Base-by-base conservation (phyloP, 35 echinoderm and acorn worm genomes). In the Chiridota heheva region DNA sequence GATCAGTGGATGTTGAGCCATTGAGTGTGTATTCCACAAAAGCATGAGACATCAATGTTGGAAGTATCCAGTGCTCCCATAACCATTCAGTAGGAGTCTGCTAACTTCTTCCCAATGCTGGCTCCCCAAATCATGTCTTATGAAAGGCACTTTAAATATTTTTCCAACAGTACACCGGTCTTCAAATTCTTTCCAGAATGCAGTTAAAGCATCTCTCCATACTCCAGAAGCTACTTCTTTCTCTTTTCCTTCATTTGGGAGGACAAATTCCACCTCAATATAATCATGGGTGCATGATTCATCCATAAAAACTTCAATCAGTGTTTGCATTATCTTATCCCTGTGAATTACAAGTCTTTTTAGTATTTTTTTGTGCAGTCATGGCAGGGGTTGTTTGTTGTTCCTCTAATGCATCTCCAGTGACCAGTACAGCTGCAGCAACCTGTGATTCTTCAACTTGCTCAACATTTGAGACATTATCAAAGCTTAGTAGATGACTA, bases 181-280 rank as follows among this genome's bases (percentile, higher is more conserved):
- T 37, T 78, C 45, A 60, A 78, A 78, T 25, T 78, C 73, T 2
- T 7, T 37, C 73, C 73, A 78, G 55, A 78, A 78, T 5, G 45
- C 55, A n/a, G 46, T 32, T 10, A 78, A 17, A 20, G 25, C 26
- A 36, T 78, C 73, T 27, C 73, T 56, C 73, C 45, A 60, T 15
- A 78, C 53, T 29, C 73, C 73, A 16, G 46, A 58, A 25, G 45
- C 73, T 44, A 22, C 69, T 20, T 42, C 37, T 28, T 29, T 55
- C 35, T 78, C 73, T 60, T 37, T 60, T 35, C 59, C 47, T 36
- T 51, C 73, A 78, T 60, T 78, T 13, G n/a, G 73, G 30, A 78
- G 55, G 13, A 78, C 73, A 55, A 1, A 27, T 34, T 55, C 73
- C 26, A 78, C 55, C 39, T 78, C 73, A 7, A 78, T 78, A 37